These are phyloP conservation scores for Watersipora subatra DNA, from an alignment of 1,140 invertebrate species.

Conservation along the genomic window DNA sequence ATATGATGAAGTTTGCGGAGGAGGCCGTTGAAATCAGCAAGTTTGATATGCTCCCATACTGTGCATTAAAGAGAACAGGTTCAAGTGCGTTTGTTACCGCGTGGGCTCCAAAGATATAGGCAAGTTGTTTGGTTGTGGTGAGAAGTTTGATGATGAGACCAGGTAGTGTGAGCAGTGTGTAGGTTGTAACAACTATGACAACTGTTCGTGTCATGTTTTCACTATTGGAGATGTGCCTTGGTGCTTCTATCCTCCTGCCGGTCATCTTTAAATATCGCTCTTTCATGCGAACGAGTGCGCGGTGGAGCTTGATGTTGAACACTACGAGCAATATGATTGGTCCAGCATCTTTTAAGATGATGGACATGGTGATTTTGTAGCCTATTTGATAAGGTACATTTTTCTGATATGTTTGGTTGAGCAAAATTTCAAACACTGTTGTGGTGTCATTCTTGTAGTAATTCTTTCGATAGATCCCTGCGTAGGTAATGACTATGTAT, in stretches of 20 bases:
- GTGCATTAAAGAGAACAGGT: neutral
- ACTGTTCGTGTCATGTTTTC: neutral
- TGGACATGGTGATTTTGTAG: neutral
- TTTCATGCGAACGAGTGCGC: neutral
- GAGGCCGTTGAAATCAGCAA: slow-evolving; percentile 16
- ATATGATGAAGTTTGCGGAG: slow-evolving; percentile 8
- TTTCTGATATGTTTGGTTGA: neutral
- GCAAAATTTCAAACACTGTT: neutral
- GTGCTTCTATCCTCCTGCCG: neutral
- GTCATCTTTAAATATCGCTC: neutral
- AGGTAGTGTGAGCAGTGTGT: neutral
- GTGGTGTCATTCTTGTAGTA: neutral
- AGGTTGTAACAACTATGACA: neutral
- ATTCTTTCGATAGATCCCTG: neutral
- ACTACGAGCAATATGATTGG: neutral
- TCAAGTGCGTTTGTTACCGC: neutral
- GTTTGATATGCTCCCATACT: neutral
- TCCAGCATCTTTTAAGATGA: neutral
- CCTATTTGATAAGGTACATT: neutral
- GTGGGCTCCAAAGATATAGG: neutral
- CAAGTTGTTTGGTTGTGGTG: neutral
- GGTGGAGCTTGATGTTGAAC: neutral
- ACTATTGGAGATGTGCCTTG: neutral
- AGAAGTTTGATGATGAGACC: neutral
- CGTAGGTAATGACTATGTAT: neutral